A percentile compares a stretch with the other conserved stretches of the same genome.
Conservation (phyloP, 2,888 invertebrate species). For the Phlogophora meticulosa region DNA sequence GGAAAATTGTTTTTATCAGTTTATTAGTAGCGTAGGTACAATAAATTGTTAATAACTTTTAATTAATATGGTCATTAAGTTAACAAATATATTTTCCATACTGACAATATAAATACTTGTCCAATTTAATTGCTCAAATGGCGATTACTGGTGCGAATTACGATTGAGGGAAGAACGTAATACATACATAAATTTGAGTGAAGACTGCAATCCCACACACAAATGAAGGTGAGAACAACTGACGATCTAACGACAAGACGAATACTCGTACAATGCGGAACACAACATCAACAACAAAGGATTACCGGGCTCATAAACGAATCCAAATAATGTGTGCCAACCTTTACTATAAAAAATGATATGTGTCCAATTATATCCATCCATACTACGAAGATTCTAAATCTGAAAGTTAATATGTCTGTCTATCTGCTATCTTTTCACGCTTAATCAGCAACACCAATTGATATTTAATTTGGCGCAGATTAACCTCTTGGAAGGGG, state of each 20-base stretch:
- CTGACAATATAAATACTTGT: background rate
- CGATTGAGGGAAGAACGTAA: background rate
- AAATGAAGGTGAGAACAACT: background rate
- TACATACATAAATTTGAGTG: background rate
- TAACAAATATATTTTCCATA: conserved; percentile 14
- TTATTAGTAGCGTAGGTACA: conserved; percentile 2
- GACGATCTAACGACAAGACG: background rate
- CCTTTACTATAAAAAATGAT: background rate
- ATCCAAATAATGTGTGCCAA: conserved; percentile 6
- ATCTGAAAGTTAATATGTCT: too few relatives aligned
- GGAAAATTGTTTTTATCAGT: conserved; percentile 27
- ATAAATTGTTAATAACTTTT: background rate
- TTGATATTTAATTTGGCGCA: too few relatives aligned
- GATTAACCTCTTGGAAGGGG: too few relatives aligned
- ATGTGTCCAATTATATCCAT: conserved; percentile 19
- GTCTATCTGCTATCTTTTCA: too few relatives aligned
- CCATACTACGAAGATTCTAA: too few relatives aligned
- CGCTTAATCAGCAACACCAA: too few relatives aligned
- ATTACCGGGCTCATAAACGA: background rate
- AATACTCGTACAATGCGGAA: background rate
- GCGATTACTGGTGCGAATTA: background rate
- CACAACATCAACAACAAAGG: background rate
- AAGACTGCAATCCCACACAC: background rate
- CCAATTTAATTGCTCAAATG: background rate
- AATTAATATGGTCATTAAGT: background rate